Evolutionary conservation across 30 jellyfish, hydroid and myxozoan species (phyloP), one percentile per base, ranked within the genome.

Genomic region (Morbakka virulenta): DNA sequence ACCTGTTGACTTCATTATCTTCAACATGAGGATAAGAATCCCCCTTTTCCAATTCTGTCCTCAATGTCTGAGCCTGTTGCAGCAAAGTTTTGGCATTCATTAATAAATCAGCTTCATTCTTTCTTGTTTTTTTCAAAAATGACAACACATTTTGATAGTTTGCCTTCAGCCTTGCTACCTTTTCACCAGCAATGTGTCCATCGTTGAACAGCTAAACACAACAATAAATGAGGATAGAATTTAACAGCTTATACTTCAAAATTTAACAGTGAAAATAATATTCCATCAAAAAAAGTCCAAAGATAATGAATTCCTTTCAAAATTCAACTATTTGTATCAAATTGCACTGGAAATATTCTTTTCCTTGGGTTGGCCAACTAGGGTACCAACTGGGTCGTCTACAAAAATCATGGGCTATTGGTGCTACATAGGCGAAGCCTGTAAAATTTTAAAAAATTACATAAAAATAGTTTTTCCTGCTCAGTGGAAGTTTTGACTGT

Each of bases 21-120:
- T 84, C 98, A 72, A 65, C 93, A 35, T 86, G 81, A 34, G 96
- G 96, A 75, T 83, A 91, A 3, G 83, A 76, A 66, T 91, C 98
- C 1, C 98, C 95, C 32, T 80, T 79, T 25, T 85, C 95, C 27
- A 91, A 62, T 31, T 83, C 95, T 30, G 76, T 53, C 12, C 83
- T 73, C 52, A 82, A 95, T 67, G 66, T 84, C 63, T 91, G 96
- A 1, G 63, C 91, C 13, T 69, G 76, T 69, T 91, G 93, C 68
- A 83, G 30, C 32, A 85, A 72, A n/a, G 89, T 67, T 61, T 83
- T 91, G 12, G 96, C 98, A 27, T 84, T 50, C 50, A 76, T 50
- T 9, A 91, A 82, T 22, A 85, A 78, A 25, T 68, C 35, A 36
- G 94, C 65, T 32, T 91, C 98, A 24, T 83, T 30, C 32, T 79